Evolutionary conservation across 2,113 vertebrate species (phyloP), one percentile per base, ranked within the genome.

Genomic region (Chinchilla lanigera): DNA sequence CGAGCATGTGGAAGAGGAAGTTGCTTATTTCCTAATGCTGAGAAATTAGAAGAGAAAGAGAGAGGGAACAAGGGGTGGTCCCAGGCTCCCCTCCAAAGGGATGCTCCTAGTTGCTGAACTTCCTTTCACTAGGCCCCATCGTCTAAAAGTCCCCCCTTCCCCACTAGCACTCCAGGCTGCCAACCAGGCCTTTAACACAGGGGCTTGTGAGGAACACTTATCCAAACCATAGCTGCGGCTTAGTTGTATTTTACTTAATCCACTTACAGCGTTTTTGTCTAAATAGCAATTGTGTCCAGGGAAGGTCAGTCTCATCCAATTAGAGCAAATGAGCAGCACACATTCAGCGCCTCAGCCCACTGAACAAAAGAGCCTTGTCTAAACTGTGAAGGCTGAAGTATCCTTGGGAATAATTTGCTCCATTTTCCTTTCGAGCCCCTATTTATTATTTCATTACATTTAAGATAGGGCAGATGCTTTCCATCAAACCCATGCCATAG

Each of bases 401-500:
- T 61, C 38, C 92, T 97, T 97, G 73, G 97, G 90, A 98, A 97
- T 98, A 94, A 98, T 98, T 97, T 96, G 98, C 96, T 96, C 30
- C 50, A 78, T 80, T 89, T 97, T 95, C 97, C 95, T 98, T 98
- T 96, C 92, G 97, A 97, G 92, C 41, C 92, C 77, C 50, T 95
- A 47, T 95, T 96, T 94, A 85, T 97, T 95, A 97, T 98, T 97
- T 97, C 97, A 95, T 97, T 97, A 83, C 50, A 12, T 50, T 77
- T 96, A 97, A 95, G 88, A 94, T 50, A 97, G 97, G 71, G 86
- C 89, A 98, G 93, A 97, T 94, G 78, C 97, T 98, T 97, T 95
- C 94, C 83, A 96, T 44, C 89, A 96, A 77, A 61, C 35, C 90
- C 63, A 56, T 90, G 73, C 92, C 90, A 9, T 71, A 93, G 88